phyloP scores from a whole-genome alignment of 2,797 vertebrate genomes.

The Nannoperca australis region DNA sequence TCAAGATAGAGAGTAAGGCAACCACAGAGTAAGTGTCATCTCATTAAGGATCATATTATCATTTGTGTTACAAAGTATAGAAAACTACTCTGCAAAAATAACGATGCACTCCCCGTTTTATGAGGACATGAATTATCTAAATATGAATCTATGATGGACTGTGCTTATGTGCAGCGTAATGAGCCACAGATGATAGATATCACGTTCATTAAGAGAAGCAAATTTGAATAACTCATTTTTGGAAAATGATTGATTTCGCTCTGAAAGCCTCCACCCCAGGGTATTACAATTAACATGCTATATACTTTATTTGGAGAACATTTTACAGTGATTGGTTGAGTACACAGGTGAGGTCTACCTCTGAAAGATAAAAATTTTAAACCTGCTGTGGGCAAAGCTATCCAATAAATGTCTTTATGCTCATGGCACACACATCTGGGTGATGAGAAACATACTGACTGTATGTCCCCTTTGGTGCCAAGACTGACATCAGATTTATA shows the following conservation, averaged over 20 bases:
- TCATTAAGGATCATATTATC: slow-evolving; percentile 47
- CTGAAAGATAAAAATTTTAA: slow-evolving; percentile 18
- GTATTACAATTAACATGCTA: slow-evolving; percentile 61
- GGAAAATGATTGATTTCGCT: slow-evolving; percentile 72
- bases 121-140: slow-evolving; percentile 72
- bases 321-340: slow-evolving; percentile 54
- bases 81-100: slow-evolving; percentile 60
- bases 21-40: slow-evolving; percentile 29
- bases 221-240: slow-evolving; percentile 71
- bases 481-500: not conserved
- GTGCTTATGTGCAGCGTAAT: slow-evolving; percentile 77
- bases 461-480: not conserved
- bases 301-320: slow-evolving; percentile 53
- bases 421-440: not conserved
- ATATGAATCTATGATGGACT: slow-evolving; percentile 75
- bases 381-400: slow-evolving; percentile 9
- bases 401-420: slow-evolving; percentile 15
- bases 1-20: slow-evolving; percentile 1
- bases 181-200: slow-evolving; percentile 83
- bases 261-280: slow-evolving; percentile 59
- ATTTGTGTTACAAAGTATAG: slow-evolving; percentile 43
- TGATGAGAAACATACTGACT: not conserved
- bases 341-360: slow-evolving; percentile 17
- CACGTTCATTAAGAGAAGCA: slow-evolving; percentile 74
- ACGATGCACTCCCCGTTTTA: slow-evolving; percentile 58